Base-by-base conservation (phyloP, 2,797 vertebrate genomes). In the Sylvilagus floridanus region DNA sequence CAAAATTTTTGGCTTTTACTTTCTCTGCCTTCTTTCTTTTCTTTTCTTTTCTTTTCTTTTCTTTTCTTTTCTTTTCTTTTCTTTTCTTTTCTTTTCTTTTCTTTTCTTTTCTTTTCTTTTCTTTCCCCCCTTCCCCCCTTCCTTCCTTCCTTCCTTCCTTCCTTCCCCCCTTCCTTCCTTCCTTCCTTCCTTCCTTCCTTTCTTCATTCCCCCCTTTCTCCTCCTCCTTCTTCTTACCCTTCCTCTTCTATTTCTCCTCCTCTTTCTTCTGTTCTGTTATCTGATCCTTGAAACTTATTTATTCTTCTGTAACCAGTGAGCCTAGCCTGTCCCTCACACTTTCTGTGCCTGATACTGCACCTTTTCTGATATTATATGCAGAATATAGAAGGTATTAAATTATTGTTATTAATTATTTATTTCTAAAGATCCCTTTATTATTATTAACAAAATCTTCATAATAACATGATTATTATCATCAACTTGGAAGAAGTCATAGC, bases 401-500 rank as follows among this genome's bases (percentile, higher is more conserved):
- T 88, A 79, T 88, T 85, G 28, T 50, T 72, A 83, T 93, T 3
- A 85, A 37, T n/a, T 7, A 1, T 84, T 75, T 81, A 84, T 84
- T 50, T 84, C 35, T 69, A 68, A 91, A 76, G 77, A 19, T 79
- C 0, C 11, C 0, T 65, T 13, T 72, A 11, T 35, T 78, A 26
- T 84, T 93, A 88, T 94, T 96, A 91, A 69, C 22, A 86, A 63
- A 88, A 93, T 73, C 30, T 68, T 86, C 28, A 84, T 78, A 96
- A 95, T 93, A 95, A 72, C 3, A 14, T 94, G 66, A 93, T 95
- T 93, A 79, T 13, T 37, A 92, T 79, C 26, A 93, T 85, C 72
- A 89, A 28, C 17, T 62, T 84, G 68, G 32, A 77, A 82, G 69
- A 90, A 88, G 50, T 76, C 81, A 79, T 68, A 93, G 14, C 50